Conservation (phyloP, 2,797 vertebrate species). For the Hyperoplus immaculatus region DNA sequence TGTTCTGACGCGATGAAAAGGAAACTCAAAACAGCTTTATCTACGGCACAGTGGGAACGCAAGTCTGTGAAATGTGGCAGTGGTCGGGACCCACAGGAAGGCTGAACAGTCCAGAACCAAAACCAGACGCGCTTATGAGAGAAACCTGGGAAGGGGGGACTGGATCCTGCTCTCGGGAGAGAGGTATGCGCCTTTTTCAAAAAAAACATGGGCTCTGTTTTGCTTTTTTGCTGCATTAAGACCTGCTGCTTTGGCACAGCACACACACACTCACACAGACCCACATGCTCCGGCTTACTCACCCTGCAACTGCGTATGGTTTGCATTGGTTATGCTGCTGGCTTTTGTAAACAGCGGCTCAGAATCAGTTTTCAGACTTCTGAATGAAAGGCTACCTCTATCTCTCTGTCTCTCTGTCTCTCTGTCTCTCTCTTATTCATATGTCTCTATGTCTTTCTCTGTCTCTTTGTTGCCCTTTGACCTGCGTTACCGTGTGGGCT, state of each 20-base stretch:
- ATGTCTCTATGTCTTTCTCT: slow-evolving; percentile 26
- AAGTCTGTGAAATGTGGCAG: slow-evolving; percentile 57
- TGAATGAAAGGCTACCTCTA: slow-evolving; percentile 67
- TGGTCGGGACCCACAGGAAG: slow-evolving; percentile 66
- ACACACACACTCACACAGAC: slow-evolving; percentile 51
- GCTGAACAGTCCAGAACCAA: slow-evolving; percentile 59
- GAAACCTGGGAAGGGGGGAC: slow-evolving; percentile 33
- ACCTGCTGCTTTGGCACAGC: slow-evolving; percentile 53
- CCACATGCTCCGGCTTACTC: slow-evolving; percentile 43
- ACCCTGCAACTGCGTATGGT: slow-evolving; percentile 68
- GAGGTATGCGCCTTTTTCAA: slow-evolving; percentile 34
- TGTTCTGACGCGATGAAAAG: slow-evolving; percentile 59
- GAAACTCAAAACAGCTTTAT: slow-evolving; percentile 62
- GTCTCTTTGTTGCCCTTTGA: slow-evolving; percentile 61
- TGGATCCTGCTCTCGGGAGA: slow-evolving; percentile 42
- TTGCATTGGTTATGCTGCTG: slow-evolving; percentile 81
- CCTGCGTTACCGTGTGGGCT: slow-evolving; percentile 55
- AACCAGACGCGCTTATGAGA: slow-evolving; percentile 67
- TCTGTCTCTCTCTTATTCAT: slow-evolving; percentile 23
- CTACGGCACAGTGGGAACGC: slow-evolving; percentile 19
- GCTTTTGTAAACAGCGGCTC: slow-evolving; percentile 76
- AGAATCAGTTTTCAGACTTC: slow-evolving; percentile 64
- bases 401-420: slow-evolving; percentile 36
- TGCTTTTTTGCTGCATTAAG: slow-evolving; percentile 65
- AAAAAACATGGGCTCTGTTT: slow-evolving; percentile 65